Evolutionary conservation across 2,113 vertebrate species (phyloP).

Genomic region (Campylomormyrus tamandua): DNA sequence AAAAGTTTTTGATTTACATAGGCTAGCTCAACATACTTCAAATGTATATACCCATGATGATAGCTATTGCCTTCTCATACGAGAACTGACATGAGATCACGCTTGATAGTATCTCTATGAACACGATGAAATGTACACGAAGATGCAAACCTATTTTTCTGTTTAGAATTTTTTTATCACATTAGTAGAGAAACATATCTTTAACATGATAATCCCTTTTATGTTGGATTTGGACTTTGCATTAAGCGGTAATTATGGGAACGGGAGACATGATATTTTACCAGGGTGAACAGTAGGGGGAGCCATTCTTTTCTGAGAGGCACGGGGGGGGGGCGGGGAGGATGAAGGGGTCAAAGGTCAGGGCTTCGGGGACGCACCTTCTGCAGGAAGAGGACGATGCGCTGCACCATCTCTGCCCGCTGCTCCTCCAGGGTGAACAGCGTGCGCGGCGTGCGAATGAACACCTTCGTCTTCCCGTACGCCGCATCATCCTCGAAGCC

Average conservation of each 20-base stretch:
- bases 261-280: background rate
- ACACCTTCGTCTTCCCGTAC: slow-evolving; percentile 92
- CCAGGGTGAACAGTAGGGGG: background rate
- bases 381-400: slow-evolving; percentile 92
- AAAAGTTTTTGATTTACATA: background rate
- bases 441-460: slow-evolving; percentile 86
- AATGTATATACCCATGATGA: background rate
- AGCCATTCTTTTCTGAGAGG: background rate
- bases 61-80: background rate
- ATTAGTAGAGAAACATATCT: background rate
- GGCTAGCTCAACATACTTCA: background rate
- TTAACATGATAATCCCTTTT: background rate
- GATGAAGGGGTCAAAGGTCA: background rate
- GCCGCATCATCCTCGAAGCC: slow-evolving; percentile 86
- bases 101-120: background rate
- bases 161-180: background rate
- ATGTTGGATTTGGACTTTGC: background rate
- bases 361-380: slow-evolving; percentile 68
- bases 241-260: background rate
- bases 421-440: slow-evolving; percentile 91
- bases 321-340: background rate
- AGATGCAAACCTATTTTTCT: background rate
- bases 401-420: slow-evolving; percentile 79
- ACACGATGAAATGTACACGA: background rate
- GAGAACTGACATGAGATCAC: background rate